Base-by-base conservation (phyloP, 2,113 vertebrate genomes). In the Pelvicachromis taeniatus region DNA sequence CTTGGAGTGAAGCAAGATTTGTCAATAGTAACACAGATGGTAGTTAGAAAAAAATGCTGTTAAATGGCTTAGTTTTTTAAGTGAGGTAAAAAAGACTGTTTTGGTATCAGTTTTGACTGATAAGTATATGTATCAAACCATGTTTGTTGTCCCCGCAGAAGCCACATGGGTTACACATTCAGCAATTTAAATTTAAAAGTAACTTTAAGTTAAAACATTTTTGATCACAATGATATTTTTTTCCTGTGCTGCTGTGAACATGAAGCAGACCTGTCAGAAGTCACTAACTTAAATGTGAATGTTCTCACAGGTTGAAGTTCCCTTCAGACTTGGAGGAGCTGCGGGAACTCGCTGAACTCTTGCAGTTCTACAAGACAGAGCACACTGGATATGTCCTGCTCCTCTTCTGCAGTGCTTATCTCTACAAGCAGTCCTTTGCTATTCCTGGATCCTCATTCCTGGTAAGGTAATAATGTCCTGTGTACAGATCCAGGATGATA, bases 401-500 rank as follows among this genome's bases (percentile, higher is more conserved):
- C 4, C 96, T 99, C 19, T 99, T 98, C 96, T 98, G 97, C 45
- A 97, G 97, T 5, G 98, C 98, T 1, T 99, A 99, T 92, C 96
- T 99, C 84, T 99, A 99, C 96, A 99, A 99, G 91, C 99, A 99
- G 96, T 96, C 96, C 78, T 99, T 99, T 85, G 99, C 98, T 88
- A 99, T 99, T 73, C 99, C 99, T 1, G 99, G 98, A 70, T 99
- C 99, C 89, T 97, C 97, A 38, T 96, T 99, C 75, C 95, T 99
- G 97, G 99, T 98, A 95, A 93, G 73, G 9, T 82, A 56, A 6
- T 10, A 88, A 21, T 45, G 38, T 58, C 38, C 11, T 29, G 35
- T n/a, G 10, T 59, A 79, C 54, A 45, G 16, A 79, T 79, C 4
- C 10, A 75, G 45, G 70, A 75, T 52, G 70, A 75, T 52, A 75